A percentile compares a stretch with the other conserved stretches of the same genome.
Evolutionary conservation across 64 coral and sea anemone genomes (phyloP).

Genomic region (Dendrophyllia cribrosa): DNA sequence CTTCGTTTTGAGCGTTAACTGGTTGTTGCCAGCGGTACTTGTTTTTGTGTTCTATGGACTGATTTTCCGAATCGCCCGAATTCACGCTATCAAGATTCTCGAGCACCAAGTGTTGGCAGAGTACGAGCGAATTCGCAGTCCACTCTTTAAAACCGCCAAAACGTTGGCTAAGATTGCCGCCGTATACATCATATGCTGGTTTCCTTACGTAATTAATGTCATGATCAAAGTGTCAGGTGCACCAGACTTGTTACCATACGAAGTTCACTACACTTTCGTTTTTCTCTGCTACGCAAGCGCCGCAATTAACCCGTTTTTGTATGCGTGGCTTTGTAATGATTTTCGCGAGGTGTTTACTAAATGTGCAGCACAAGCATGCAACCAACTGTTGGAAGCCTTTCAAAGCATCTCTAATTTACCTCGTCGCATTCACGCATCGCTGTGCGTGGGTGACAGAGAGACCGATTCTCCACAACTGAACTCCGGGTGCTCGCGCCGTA

Average conservation of each 20-base stretch:
- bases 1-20: conserved; percentile 57
- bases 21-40: conserved; percentile 46
- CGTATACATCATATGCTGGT: conserved; percentile 85
- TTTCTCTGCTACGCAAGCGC: conserved; percentile 71
- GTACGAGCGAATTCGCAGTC: conserved; percentile 33
- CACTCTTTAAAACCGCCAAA: conserved; percentile 79
- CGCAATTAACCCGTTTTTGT: conserved; percentile 83
- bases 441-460: not conserved
- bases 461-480: not conserved
- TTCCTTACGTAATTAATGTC: conserved; percentile 65
- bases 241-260: not conserved
- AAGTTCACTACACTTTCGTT: conserved; percentile 52
- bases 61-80: conserved; percentile 66
- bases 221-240: conserved; percentile 1
- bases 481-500: not conserved
- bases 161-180: conserved; percentile 84
- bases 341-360: conserved; percentile 63
- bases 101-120: conserved; percentile 49
- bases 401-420: not conserved
- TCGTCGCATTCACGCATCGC: not conserved
- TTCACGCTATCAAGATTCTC: conserved; percentile 66
- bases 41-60: conserved; percentile 59
- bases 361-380: not conserved
- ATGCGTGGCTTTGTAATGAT: conserved; percentile 84
- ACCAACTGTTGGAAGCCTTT: not conserved